Evolutionary conservation across 2,113 vertebrate genomes (phyloP).

Genomic region (Myotis lucifugus): DNA sequence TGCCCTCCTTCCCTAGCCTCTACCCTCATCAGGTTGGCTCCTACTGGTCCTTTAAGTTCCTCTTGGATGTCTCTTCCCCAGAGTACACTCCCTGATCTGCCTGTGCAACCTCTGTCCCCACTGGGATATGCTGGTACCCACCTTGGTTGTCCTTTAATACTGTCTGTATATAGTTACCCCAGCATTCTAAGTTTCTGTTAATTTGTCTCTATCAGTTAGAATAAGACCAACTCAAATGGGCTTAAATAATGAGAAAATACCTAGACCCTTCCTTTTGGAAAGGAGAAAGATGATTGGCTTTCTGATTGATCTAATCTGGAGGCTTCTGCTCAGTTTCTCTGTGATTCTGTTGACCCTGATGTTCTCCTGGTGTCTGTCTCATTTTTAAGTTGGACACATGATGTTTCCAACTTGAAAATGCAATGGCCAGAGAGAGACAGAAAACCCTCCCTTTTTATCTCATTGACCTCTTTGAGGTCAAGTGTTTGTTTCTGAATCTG

Average conservation of each 20-base stretch:
- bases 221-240: neutral
- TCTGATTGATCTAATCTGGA: neutral
- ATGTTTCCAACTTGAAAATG: too few relatives aligned
- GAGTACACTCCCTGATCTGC: neutral
- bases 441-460: neutral
- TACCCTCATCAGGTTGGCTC: neutral
- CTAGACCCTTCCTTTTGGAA: neutral
- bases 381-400: accelerated
- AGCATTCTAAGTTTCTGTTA: neutral
- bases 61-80: neutral
- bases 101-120: accelerated
- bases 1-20: neutral
- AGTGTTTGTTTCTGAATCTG: neutral
- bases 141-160: neutral
- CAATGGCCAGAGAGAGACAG: neutral
- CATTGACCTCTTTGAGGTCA: neutral
- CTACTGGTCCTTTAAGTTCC: neutral
- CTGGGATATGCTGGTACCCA: neutral
- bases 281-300: neutral
- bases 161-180: neutral
- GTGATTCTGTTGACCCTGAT: neutral
- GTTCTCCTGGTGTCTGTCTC: neutral
- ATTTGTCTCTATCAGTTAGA: neutral
- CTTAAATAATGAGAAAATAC: neutral
- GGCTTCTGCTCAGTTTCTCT: neutral